Percentiles rank a stretch among this genome's conserved stretches.
Conservation (phyloP, 2,113 vertebrate genomes). For the Glareola pratincola region DNA sequence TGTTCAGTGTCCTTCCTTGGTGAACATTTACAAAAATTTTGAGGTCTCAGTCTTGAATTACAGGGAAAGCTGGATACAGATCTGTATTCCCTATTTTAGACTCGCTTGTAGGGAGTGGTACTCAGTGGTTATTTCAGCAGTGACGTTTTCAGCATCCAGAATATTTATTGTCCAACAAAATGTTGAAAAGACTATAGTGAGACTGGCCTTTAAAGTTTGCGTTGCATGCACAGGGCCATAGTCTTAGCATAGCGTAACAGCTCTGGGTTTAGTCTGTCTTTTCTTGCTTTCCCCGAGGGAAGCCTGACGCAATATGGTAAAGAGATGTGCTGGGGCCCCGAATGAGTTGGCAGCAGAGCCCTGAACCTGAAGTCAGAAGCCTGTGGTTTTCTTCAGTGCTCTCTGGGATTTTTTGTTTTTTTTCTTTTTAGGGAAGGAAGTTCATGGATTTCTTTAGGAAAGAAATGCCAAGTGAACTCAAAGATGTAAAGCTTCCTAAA, state of each 20-base stretch:
- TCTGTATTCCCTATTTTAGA: background rate
- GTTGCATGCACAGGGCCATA: fast-evolving
- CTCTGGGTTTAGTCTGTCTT: background rate
- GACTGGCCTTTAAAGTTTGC: background rate
- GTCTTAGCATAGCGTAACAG: background rate
- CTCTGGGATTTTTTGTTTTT: background rate
- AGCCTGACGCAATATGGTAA: background rate
- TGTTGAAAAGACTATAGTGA: background rate
- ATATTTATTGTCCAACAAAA: background rate
- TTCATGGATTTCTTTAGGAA: background rate
- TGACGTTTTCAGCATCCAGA: background rate
- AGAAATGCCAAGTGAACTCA: background rate
- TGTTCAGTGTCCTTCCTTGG: background rate
- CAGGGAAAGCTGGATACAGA: background rate
- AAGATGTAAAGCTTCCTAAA: background rate
- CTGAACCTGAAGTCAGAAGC: background rate
- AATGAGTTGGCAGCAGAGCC: background rate
- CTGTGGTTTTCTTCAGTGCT: background rate
- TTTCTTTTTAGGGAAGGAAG: background rate
- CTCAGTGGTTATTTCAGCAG: background rate
- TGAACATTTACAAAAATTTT: background rate
- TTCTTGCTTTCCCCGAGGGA: background rate
- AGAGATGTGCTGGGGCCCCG: background rate
- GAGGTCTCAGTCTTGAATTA: background rate
- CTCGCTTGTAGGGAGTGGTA: background rate